phyloP scores from a whole-genome alignment of 2,113 vertebrate genomes.

The Lepisosteus osseus region DNA sequence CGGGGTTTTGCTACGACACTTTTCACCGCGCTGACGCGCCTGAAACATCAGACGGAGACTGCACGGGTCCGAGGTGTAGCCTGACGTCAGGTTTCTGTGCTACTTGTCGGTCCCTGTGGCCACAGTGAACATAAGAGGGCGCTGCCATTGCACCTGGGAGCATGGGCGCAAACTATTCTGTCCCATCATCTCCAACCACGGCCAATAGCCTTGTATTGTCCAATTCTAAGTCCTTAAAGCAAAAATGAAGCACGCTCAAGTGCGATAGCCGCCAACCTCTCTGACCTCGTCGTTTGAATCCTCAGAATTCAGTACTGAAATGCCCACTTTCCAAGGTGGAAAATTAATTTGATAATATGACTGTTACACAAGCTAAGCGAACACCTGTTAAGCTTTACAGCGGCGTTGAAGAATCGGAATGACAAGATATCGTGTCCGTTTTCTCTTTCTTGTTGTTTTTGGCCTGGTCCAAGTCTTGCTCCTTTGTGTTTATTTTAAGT shows the following conservation, averaged over 20 bases:
- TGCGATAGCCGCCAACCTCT: no score
- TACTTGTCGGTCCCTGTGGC: constrained; percentile 62
- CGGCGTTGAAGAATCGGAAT: no score
- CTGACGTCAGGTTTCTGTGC: constrained; percentile 46
- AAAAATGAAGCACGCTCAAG: no score
- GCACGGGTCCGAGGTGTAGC: constrained; percentile 37
- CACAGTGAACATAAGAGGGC: constrained; percentile 81
- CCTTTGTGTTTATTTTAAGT: constrained; percentile 42
- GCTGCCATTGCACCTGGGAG: constrained; percentile 78
- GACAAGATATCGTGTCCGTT: background rate
- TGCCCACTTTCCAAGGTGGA: background rate
- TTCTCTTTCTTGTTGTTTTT: background rate
- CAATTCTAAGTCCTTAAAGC: constrained; percentile 7
- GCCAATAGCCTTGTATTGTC: constrained; percentile 43
- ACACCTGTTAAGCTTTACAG: no score
- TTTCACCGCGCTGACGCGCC: constrained; percentile 9
- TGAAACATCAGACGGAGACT: constrained; percentile 26
- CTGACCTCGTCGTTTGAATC: background rate
- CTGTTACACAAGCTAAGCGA: no score
- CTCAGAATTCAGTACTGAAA: background rate
- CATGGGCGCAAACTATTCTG: constrained; percentile 40
- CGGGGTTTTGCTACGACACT: no score
- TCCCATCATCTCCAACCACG: constrained; percentile 53
- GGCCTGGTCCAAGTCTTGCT: constrained; percentile 15
- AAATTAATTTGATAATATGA: background rate